Evolutionary conservation across 2,888 invertebrate genomes (phyloP), one percentile per base, ranked within the genome.

Genomic region (Dasypogon diadema): DNA sequence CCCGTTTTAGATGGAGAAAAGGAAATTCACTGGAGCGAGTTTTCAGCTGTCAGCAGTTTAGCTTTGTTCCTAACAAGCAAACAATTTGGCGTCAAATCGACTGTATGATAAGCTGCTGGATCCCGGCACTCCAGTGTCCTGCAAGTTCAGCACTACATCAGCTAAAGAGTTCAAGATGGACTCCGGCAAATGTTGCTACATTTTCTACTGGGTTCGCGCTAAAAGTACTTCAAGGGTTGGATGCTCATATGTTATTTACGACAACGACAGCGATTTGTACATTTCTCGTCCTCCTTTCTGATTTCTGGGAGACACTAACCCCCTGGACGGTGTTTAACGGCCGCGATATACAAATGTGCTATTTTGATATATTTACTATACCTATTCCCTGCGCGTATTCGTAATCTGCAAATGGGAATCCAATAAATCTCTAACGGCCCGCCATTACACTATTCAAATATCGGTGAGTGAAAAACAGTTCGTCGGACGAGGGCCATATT

Each of bases 31-130:
- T 74, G 26, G 34, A 76, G 54, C 74, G 68, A 63, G 54, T 76
- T 76, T 74, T 76, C 42, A 74, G 74, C 74, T 74, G 76, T 76
- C 76, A 76, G 76, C 76, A 70, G 58, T 76, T 76, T 76, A 58
- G 70, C 68, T 70, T 76, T 68, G 74, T 74, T 58, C 76, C 70
- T 76, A 76, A 76, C 76, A 74, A 76, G 74, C 76, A 76, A 76
- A 76, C 76, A 76, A 76, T 76, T 76, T 76, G 76, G 76, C 76
- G 74, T 65, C 74, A 76, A 76, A 76, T 76, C 70, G 76, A 68
- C 74, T 76, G 74, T 58, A 76, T 74, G 76, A 76, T 76, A 65
- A 65, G 48, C 54, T 42, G 48, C 48, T 54, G 34, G 18, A 22
- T 54, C 42, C 26, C 56, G 46, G 26, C 55, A 55, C 68, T 16